Evolutionary conservation across 2,113 vertebrate species (phyloP).

Genomic region (Centropus unirufus): DNA sequence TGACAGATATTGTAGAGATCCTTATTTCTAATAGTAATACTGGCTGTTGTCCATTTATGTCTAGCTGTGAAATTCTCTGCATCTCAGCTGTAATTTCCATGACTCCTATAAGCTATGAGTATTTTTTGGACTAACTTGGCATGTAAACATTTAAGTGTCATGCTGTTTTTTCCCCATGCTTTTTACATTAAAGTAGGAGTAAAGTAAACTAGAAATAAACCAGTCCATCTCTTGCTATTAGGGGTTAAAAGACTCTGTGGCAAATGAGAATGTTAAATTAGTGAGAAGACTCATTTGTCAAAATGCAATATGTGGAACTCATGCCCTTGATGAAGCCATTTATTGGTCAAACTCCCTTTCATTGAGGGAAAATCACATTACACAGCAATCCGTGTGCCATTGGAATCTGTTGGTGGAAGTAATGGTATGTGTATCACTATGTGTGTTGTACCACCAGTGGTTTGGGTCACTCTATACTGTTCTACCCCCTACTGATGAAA

Average conservation of each 20-base stretch:
- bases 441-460: background rate
- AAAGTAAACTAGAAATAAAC: constrained; percentile 5
- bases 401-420: background rate
- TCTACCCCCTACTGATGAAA: background rate
- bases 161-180: background rate
- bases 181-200: background rate
- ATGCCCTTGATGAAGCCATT: background rate
- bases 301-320: constrained; percentile 23
- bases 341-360: constrained; percentile 23
- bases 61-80: background rate
- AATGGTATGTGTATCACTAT: background rate
- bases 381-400: constrained; percentile 5
- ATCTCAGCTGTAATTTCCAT: background rate
- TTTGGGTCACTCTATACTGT: background rate
- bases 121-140: background rate
- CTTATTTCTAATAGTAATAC: background rate
- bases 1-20: background rate
- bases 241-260: background rate
- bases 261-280: constrained; percentile 22
- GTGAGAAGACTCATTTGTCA: constrained; percentile 27
- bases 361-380: constrained; percentile 23
- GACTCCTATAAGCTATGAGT: background rate
- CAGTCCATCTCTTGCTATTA: background rate
- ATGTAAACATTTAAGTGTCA: background rate
- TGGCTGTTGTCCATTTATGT: background rate